Percentiles rank a stretch among this genome's conserved stretches.
Conservation (phyloP, 2,888 invertebrate genomes). For the Dasypolia templi region DNA sequence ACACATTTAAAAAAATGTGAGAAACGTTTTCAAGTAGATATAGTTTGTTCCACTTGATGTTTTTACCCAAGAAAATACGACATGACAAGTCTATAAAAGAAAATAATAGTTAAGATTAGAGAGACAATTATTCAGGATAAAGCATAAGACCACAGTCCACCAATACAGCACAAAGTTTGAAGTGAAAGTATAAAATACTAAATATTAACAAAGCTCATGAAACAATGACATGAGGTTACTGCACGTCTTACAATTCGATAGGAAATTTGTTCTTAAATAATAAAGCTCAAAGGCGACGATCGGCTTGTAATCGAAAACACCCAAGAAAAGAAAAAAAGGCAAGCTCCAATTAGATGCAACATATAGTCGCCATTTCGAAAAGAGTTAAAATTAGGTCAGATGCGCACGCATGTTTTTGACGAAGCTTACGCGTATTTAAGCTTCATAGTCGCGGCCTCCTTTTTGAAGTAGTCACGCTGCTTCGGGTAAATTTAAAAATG, state of each 20-base stretch:
- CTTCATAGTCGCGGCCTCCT: background rate
- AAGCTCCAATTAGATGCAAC: background rate
- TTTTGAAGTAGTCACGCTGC: constrained; percentile 8
- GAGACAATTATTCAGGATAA: background rate
- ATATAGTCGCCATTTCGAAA: background rate
- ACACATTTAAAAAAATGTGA: background rate
- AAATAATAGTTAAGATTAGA: background rate
- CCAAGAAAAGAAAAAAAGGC: constrained; percentile 1
- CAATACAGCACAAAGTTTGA: background rate
- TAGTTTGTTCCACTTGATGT: background rate
- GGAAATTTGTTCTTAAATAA: background rate
- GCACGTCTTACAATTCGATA: background rate
- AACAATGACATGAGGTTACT: background rate
- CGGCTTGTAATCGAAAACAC: background rate
- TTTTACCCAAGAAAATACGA: background rate
- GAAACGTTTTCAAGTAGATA: background rate
- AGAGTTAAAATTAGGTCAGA: background rate
- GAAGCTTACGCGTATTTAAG: background rate
- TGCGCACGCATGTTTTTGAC: background rate
- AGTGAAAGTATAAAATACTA: background rate
- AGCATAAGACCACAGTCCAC: background rate
- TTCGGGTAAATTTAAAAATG: background rate
- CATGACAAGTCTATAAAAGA: background rate
- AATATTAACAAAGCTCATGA: background rate
- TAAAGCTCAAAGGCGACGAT: background rate